These are phyloP conservation scores for Acridotheres tristis DNA, from an alignment of 2,797 vertebrate genomes.

Conservation along the genomic window DNA sequence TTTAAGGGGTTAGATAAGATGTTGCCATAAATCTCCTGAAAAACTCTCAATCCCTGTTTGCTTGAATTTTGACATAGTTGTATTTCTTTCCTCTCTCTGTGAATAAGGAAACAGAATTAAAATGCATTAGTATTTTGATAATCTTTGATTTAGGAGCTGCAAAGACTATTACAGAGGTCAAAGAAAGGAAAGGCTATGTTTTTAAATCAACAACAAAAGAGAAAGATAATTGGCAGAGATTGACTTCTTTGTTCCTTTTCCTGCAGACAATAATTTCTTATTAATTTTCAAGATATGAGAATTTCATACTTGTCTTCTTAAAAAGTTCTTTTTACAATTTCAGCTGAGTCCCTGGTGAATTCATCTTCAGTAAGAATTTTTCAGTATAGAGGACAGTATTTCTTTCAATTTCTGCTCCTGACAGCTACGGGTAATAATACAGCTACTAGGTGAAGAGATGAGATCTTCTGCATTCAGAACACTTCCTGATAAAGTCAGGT, in stretches of 20 bases:
- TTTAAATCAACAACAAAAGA: neutral
- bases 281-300: neutral
- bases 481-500: neutral
- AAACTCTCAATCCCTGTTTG: neutral
- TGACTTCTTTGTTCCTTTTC: neutral
- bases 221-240: neutral
- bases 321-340: neutral
- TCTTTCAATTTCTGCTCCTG: neutral
- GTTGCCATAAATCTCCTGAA: neutral
- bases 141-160: neutral
- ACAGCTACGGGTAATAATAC: neutral
- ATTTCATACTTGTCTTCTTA: neutral
- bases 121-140: neutral
- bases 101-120: neutral
- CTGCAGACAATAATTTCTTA: neutral
- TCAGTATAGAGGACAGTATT: neutral
- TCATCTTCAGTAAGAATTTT: neutral
- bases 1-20: neutral
- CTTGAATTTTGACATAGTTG: neutral
- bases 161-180: neutral
- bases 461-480: neutral
- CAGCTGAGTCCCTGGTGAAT: neutral
- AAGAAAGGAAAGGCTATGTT: neutral
- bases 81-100: neutral
- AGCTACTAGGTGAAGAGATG: neutral